Percentiles rank a stretch among this genome's conserved stretches.
Evolutionary conservation across 37 sponge, comb jelly and placozoan genomes (phyloP).

Genomic region (Amphimedon queenslandica): DNA sequence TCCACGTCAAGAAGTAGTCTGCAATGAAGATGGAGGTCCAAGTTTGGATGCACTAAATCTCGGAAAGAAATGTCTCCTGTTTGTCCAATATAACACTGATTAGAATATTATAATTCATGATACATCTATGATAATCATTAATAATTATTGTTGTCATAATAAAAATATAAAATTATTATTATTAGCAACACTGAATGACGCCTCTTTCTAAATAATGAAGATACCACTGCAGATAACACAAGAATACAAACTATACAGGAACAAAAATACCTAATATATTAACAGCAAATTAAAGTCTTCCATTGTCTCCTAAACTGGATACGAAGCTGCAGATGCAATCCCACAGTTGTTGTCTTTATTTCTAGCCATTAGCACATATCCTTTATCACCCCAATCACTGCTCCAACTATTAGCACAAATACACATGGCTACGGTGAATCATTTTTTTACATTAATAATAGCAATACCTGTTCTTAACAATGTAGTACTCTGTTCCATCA

Average conservation of each 20-base stretch:
- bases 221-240: no score
- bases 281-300: no score
- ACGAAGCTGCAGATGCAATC: no score
- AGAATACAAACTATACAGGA: no score
- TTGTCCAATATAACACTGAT: constrained; percentile 58
- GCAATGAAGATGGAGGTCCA: constrained; percentile 53
- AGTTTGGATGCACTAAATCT: constrained; percentile 38
- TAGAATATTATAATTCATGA: background rate
- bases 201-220: background rate
- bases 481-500: constrained; percentile 60
- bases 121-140: background rate
- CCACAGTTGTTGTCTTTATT: no score
- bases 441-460: background rate
- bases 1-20: constrained; percentile 45
- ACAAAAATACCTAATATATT: no score
- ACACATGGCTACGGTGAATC: no score
- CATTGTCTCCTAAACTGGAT: no score
- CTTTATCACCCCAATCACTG: no score
- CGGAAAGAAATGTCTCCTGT: constrained; percentile 48
- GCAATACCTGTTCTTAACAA: constrained; percentile 75
- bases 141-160: no score
- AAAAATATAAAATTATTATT: background rate
- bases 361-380: no score
- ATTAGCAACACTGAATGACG: background rate
- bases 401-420: no score